Conservation (phyloP, 2,797 vertebrate species). For the Phataginus tetradactyla region DNA sequence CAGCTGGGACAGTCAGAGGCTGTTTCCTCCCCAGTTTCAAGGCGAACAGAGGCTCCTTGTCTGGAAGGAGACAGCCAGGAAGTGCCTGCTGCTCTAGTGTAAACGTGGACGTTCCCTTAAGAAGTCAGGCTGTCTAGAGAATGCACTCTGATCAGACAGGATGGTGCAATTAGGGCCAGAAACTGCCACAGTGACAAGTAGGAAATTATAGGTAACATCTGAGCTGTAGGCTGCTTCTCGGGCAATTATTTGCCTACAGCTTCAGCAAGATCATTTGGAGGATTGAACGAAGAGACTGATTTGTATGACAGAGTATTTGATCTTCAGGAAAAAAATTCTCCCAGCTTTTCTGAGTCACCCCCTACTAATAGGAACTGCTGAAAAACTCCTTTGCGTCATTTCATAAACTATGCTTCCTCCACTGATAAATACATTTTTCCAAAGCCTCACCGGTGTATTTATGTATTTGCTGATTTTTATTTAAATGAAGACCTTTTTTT, state of each 20-base stretch:
- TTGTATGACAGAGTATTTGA: not conserved
- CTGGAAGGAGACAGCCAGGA: conserved; percentile 73
- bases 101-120: conserved; percentile 58
- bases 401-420: not conserved
- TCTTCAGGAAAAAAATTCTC: conserved; percentile 24
- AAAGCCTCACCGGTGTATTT: not conserved
- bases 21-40: conserved; percentile 56
- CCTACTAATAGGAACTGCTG: not conserved
- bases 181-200: conserved; percentile 23
- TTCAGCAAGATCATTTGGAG: not conserved
- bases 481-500: not conserved
- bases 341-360: not conserved
- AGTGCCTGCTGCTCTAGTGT: conserved; percentile 61
- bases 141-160: not conserved
- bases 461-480: not conserved
- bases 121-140: conserved; percentile 65
- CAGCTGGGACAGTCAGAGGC: conserved; percentile 56
- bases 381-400: not conserved
- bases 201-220: not conserved
- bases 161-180: not conserved
- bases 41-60: conserved; percentile 77
- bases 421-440: not conserved
- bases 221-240: not conserved
- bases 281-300: not conserved
- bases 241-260: not conserved